phyloP scores from a whole-genome alignment of 2,113 vertebrate species.

The Gobius niger region DNA sequence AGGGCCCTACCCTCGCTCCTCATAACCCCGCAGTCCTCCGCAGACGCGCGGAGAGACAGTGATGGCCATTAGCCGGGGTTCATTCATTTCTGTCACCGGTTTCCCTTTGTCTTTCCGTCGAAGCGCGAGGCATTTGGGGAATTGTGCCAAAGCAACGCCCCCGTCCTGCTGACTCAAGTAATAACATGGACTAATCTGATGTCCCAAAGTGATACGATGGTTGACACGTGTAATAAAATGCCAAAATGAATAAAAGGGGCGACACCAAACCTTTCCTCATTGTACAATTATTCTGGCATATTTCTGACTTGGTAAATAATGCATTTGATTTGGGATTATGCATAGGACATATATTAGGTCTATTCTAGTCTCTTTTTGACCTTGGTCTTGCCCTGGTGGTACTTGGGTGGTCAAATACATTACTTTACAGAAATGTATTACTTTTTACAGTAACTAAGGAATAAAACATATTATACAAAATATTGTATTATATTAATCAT shows the following conservation, averaged over 20 bases:
- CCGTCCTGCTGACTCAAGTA: slow-evolving; percentile 3
- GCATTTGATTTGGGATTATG: too few relatives aligned
- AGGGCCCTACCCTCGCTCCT: slow-evolving; percentile 49
- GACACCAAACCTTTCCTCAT: too few relatives aligned
- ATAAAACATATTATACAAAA: too few relatives aligned
- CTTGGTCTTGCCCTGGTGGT: too few relatives aligned
- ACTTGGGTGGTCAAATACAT: too few relatives aligned
- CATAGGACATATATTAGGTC: too few relatives aligned
- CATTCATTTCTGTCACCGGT: slow-evolving; percentile 44
- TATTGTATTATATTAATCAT: too few relatives aligned
- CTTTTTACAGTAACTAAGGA: too few relatives aligned
- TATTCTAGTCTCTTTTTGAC: too few relatives aligned
- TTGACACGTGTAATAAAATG: slow-evolving; percentile 1
- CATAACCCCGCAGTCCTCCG: slow-evolving; percentile 25
- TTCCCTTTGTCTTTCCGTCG: slow-evolving; percentile 39
- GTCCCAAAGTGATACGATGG: background rate
- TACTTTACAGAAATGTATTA: too few relatives aligned
- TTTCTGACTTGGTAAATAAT: too few relatives aligned
- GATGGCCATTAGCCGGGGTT: slow-evolving; percentile 42
- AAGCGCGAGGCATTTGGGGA: slow-evolving; percentile 31
- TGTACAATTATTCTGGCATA: too few relatives aligned
- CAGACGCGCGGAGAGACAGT: slow-evolving; percentile 29
- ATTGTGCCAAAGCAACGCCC: slow-evolving; percentile 9
- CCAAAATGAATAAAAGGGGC: background rate
- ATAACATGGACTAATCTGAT: slow-evolving; percentile 3